Evolutionary conservation across 2,113 vertebrate genomes (phyloP).

Genomic region (Leucoraja erinaceus): DNA sequence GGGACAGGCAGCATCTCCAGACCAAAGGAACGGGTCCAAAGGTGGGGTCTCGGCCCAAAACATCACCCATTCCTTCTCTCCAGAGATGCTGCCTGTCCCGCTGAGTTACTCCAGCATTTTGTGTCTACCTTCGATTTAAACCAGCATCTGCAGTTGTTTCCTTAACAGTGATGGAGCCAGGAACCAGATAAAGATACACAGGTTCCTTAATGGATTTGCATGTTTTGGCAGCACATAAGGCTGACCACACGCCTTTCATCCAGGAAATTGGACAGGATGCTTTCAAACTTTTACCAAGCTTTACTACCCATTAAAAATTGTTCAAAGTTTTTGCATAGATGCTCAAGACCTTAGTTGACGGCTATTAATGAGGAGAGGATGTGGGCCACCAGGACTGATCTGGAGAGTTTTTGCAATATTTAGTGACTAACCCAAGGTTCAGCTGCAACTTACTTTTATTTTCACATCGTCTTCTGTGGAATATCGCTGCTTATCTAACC

Average conservation of each 20-base stretch:
- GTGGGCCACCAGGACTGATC: not conserved
- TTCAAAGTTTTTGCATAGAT: not conserved
- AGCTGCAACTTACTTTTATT: not conserved
- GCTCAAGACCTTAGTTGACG: not conserved
- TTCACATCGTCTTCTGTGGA: not conserved
- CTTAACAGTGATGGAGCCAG: not conserved
- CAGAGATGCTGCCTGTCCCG: too few relatives aligned
- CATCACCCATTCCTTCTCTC: too few relatives aligned
- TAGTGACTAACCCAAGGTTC: not conserved
- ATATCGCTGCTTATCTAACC: not conserved
- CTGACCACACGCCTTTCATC: not conserved
- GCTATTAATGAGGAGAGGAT: not conserved
- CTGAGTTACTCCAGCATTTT: too few relatives aligned
- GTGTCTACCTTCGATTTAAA: too few relatives aligned
- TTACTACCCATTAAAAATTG: not conserved
- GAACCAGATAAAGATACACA: not conserved
- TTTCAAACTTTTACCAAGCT: not conserved
- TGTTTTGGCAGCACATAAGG: not conserved
- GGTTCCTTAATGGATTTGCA: not conserved
- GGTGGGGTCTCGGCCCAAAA: too few relatives aligned
- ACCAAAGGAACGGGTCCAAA: too few relatives aligned
- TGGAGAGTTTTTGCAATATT: not conserved
- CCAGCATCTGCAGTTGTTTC: too few relatives aligned
- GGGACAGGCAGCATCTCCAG: too few relatives aligned
- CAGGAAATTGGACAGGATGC: not conserved